Conservation (phyloP, 2,888 invertebrate genomes). For the Eurois occulta region DNA sequence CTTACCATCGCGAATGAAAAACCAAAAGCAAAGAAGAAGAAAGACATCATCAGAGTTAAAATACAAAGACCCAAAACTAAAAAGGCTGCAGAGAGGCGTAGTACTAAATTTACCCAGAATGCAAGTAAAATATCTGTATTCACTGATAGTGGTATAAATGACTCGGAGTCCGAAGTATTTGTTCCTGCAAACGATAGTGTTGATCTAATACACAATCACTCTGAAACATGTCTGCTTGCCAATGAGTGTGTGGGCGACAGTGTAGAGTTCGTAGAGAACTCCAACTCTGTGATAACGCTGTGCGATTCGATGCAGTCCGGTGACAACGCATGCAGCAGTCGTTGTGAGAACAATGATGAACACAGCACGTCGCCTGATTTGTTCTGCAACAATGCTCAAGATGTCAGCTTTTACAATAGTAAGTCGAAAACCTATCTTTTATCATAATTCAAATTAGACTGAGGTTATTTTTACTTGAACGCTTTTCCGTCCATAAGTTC, state of each 20-base stretch:
- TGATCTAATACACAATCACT: conserved; percentile 86
- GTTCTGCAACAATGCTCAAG: conserved; percentile 74
- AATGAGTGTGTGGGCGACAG: conserved; percentile 82
- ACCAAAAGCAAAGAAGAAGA: conserved; percentile 75
- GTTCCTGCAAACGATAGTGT: conserved; percentile 75
- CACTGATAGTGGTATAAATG: conserved; percentile 80
- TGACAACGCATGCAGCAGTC: conserved; percentile 53
- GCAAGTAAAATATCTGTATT: conserved; percentile 68
- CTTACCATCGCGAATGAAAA: conserved; percentile 55
- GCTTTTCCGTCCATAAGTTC: neutral
- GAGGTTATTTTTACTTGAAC: neutral
- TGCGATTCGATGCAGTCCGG: conserved; percentile 68
- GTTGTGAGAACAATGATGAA: conserved; percentile 58
- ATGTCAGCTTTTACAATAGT: conserved; percentile 67
- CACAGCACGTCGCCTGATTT: conserved; percentile 68
- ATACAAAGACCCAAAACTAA: conserved; percentile 79
- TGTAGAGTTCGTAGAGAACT: conserved; percentile 78
- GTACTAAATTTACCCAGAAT: conserved; percentile 45
- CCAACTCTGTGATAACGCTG: conserved; percentile 77
- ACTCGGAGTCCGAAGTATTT: conserved; percentile 74
- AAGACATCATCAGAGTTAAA: conserved; percentile 86
- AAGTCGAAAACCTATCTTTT: conserved; percentile 38
- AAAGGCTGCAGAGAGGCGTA: conserved; percentile 52
- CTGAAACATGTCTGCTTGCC: conserved; percentile 84
- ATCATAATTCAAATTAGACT: neutral